These are phyloP conservation scores for Caenorhabditis sp. DNA, from an alignment of 2,888 invertebrate genomes.

Conservation along the genomic window DNA sequence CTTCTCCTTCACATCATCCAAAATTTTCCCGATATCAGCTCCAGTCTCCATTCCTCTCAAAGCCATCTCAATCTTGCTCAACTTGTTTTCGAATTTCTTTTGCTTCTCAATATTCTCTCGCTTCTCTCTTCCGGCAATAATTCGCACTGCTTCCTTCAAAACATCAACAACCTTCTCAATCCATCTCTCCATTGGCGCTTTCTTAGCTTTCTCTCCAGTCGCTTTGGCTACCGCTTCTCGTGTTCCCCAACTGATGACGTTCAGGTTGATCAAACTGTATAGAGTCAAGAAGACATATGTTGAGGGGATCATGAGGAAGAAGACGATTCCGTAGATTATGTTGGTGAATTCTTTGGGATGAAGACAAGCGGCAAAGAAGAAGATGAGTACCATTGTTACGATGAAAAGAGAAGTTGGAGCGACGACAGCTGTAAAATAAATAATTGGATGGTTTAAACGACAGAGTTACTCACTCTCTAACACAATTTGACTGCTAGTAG, in stretches of 20 bases:
- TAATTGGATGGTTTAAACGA: background rate
- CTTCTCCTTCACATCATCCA: conserved; percentile 26
- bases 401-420: conserved; percentile 88
- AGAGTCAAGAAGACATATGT: conserved; percentile 92
- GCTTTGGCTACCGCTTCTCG: conserved; percentile 78
- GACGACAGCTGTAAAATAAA: conserved; percentile 76
- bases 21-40: conserved; percentile 30
- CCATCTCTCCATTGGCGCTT: conserved; percentile 38
- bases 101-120: conserved; percentile 33
- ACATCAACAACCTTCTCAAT: conserved; percentile 11
- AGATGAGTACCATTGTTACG: conserved; percentile 79
- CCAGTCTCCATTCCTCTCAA: conserved; percentile 28
- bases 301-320: conserved; percentile 89
- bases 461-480: conserved; percentile 57
- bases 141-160: conserved; percentile 15
- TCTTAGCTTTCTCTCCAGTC: conserved; percentile 56
- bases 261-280: conserved; percentile 89
- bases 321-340: conserved; percentile 75
- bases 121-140: conserved; percentile 19
- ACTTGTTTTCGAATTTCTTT: conserved; percentile 38
- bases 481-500: conserved; percentile 66
- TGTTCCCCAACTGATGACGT: conserved; percentile 93
- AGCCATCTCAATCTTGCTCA: conserved; percentile 40
- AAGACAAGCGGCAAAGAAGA: conserved; percentile 76
- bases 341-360: conserved; percentile 77